Base-by-base conservation (phyloP, 2,113 vertebrate genomes). In the Emydura subglobosa region DNA sequence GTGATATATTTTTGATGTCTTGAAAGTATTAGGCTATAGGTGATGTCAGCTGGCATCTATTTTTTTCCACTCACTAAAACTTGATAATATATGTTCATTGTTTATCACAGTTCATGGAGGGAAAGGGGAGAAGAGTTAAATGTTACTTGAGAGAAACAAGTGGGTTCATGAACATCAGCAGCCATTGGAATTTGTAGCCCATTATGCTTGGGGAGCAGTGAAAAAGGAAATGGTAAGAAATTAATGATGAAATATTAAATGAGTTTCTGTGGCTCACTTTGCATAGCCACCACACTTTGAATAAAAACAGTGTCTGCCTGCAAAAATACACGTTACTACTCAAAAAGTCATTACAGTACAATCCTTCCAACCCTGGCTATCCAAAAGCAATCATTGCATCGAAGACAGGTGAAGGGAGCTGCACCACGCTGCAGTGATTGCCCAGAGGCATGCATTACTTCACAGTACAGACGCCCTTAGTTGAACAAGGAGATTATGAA, bases 181-280 rank as follows among this genome's bases (percentile, higher is more conserved):
- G 74, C 49, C 87, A 44, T 68, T 0, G 3, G 83, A 57, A 87
- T 83, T 47, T 39, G 87, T 92, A 49, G 11, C n/a, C 10, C 1
- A 0, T 0, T 27, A 82, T 55, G 78, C 34, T 90, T 57, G 17
- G 25, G 72, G 79, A 91, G 82, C 51, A 68, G 9, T 8, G 22
- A 82, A 72, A 72, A 8, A 79, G n/a, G 51, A 94, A 91, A 85
- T 9, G 8, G 72, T 29, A 96, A 94, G 61, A 89, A 93, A 94
- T 76, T 88, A 89, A 83, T 91, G 57, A 42, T 93, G n/a, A 83
- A 5, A 72, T 96, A 84, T 93, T 72, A 55, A 44, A 47, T 42
- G 12, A 90, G 61, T 50, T 89, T 19, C 5, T 85, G 91, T 93
- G 91, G 13, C 29, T 83, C 53, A 47, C 2, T 84, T 88, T 90